Evolutionary conservation across 2,797 vertebrate species (phyloP), one percentile per base, ranked within the genome.

Genomic region (Salmo trutta): DNA sequence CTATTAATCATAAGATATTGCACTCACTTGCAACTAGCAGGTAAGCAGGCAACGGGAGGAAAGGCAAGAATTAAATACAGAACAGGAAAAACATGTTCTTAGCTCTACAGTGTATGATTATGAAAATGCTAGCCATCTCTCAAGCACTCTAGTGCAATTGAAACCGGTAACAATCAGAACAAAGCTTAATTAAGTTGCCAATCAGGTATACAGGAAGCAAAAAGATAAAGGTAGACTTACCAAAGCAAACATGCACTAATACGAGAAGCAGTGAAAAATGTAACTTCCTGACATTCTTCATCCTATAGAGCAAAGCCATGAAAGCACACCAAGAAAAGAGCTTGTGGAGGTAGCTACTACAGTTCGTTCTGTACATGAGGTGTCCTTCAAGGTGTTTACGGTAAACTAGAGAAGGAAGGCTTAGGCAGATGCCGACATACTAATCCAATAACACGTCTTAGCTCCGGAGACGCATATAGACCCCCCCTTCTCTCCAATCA

Each of bases 361-460:
- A 73, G 1, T 17, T 27, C 53, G n/a, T 54, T 79, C 64, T 27
- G 76, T 21, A 78, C 85, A 82, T 76, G 75, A 82, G 83, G 77
- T 65, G 74, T 81, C 87, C 90, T 91, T 94, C 79, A 81, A 88
- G 87, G 90, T 90, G 87, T 89, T 64, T 82, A 79, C 64, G 71
- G 51, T 81, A 56, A 86, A 90, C 85, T 87, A 85, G 80, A 84
- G 84, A 85, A 85, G 89, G 93, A 84, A 59, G 56, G 56, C 91
- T 91, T 92, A 85, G 88, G 88, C 91, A 95, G 93, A 91, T 89
- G 94, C 93, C 95, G 91, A 93, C 91, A 92, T 89, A 91, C 92
- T 99, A 98, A 99, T 97, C 94, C 95, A 95, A 96, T 99, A 96
- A 96, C 93, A 93, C 83, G 84, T 93, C 93, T 96, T 94, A 93